Conservation (phyloP, 2,113 vertebrate genomes). For the Dicentrarchus labrax region DNA sequence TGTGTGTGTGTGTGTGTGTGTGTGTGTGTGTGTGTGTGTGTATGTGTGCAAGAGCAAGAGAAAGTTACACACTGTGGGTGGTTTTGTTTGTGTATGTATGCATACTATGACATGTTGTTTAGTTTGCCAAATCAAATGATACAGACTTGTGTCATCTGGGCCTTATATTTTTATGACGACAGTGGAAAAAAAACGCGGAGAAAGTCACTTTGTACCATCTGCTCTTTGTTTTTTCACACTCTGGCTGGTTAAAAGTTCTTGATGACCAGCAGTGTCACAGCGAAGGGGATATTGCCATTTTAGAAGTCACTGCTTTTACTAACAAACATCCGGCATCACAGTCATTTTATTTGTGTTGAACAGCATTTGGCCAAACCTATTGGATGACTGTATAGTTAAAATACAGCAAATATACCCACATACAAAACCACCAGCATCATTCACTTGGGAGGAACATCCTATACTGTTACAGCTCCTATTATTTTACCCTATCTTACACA, state of each 20-base stretch:
- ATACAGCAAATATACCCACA: background rate
- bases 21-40: slow-evolving; percentile 11
- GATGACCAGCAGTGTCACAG: background rate
- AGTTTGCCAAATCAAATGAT: slow-evolving; percentile 28
- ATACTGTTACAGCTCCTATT: background rate
- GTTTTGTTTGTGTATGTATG: background rate
- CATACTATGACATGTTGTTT: slow-evolving; percentile 9
- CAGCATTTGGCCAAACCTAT: background rate
- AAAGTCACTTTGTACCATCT: slow-evolving; percentile 30
- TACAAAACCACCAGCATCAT: background rate
- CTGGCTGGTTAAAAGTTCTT: slow-evolving; percentile 1
- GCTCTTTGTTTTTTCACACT: slow-evolving; percentile 13
- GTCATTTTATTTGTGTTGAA: background rate
- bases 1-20: slow-evolving; percentile 32
- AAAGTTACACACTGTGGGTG: background rate
- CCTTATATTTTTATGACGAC: slow-evolving; percentile 8
- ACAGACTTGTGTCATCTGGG: slow-evolving; percentile 13
- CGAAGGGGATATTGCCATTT: background rate
- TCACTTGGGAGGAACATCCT: background rate
- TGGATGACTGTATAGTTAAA: background rate
- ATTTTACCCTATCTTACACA: background rate
- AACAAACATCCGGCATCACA: background rate
- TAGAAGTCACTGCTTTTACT: background rate
- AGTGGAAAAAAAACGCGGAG: slow-evolving; percentile 20
- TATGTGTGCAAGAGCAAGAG: background rate